Base-by-base conservation (phyloP, 2,113 vertebrate genomes). In the Petroica traversi region DNA sequence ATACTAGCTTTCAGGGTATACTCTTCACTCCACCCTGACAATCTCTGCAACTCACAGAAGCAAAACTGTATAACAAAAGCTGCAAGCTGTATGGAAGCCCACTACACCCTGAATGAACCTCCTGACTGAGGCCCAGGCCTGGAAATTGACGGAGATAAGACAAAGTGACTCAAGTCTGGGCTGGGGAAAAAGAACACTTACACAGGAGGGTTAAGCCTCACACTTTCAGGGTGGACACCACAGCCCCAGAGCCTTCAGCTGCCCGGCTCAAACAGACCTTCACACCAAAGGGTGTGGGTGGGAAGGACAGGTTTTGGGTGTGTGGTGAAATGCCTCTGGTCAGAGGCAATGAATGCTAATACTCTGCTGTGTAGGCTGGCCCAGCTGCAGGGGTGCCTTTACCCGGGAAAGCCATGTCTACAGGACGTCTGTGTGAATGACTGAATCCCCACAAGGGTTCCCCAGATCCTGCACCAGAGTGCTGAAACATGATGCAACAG, bases 361-460 rank as follows among this genome's bases (percentile, higher is more conserved):
- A 52, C 8, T 26, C 13, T 5, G 17, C 20, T 52, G 33, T 16
- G 33, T 22, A 62, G 46, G 36, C 5, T 13, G 3, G 11, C 57
- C 18, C 48, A 72, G 38, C 8, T 26, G 26, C 6, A 43, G 46
- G 24, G 6, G 16, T 14, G 6, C 28, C 25, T 17, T 61, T 20
- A 31, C 19, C 13, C 2, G 1, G 17, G 38, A 72, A 62, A 45
- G 26, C 26, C 8, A 6, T 25, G 34, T 17, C 55, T 83, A 26
- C 7, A 11, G 36, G 36, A 33, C 11, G 38, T 9, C 28, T n/a
- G 33, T 0, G 1, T 45, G 26, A 52, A 72, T 5, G 11, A 33
- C 38, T n/a, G n/a, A n/a, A n/a, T 6, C 5, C 22, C 8, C 2
- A 26, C 33, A 72, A 54, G 18, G 26, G 14, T 5, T 9, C 13